Evolutionary conservation across 2,113 vertebrate genomes (phyloP), one percentile per base, ranked within the genome.

Genomic region (Danionella cerebrum): DNA sequence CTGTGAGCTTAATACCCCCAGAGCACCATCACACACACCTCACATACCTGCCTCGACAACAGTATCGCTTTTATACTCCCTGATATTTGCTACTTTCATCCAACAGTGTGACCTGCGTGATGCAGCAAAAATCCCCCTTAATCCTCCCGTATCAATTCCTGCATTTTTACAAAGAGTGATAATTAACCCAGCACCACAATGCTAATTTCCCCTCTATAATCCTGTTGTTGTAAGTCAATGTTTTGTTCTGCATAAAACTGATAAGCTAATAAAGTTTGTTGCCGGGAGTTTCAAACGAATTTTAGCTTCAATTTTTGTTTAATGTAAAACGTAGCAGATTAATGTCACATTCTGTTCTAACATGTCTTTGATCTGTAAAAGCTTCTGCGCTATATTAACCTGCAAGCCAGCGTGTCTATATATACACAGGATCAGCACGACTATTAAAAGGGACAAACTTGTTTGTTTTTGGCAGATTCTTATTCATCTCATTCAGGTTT

Each of bases 351-450:
- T 9, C 8, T 12, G n/a, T 57, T 57, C 9, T n/a, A 16, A 41
- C 55, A 59, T 59, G 38, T 27, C 55, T 59, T 59, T 59, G 55
- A 59, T 59, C 36, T 42, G 22, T 42, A 27, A 42, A 41, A 42
- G 22, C 13, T n/a, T 58, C 55, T 16, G 22, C n/a, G 41, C 12
- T 58, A n/a, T n/a, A 58, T 41, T 27, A 41, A 42, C 24, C 55
- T 59, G 7, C 13, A 18, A 25, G 24, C 55, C 18, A 9, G 14
- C 11, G 41, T 16, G 39, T 13, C 55, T 41, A 27, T 58, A 41
- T 27, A 14, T 58, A 58, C 55, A 27, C 14, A 53, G 55, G 36
- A 59, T 59, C 25, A 39, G 7, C 54, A 25, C 6, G 51, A 42
- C 42, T 42, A 41, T 5, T 21, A 58, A 39, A 33, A 38, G 35